Percentiles rank a stretch among this genome's conserved stretches.
Conservation (phyloP, 2,113 vertebrate genomes). For the Microcebus tavaratra region DNA sequence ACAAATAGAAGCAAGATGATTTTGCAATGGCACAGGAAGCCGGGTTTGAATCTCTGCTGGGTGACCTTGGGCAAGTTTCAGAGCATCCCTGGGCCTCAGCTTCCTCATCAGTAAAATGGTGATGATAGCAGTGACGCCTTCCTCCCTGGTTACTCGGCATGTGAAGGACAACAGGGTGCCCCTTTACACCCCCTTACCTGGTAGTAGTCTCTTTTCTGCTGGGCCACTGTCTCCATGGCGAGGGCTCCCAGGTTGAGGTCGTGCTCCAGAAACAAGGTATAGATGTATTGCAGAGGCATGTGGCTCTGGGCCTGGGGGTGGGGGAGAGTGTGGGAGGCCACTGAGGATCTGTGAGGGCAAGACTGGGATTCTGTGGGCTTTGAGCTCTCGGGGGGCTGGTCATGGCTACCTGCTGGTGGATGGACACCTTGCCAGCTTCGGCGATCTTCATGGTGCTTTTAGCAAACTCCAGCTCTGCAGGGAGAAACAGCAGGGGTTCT, state of each 20-base stretch:
- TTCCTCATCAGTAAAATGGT: slow-evolving; percentile 32
- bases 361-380: too few species aligned
- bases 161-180: neutral
- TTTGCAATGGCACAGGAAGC: slow-evolving; percentile 33
- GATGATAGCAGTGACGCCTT: neutral
- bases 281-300: slow-evolving; percentile 92
- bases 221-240: slow-evolving; percentile 82
- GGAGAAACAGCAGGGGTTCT: neutral
- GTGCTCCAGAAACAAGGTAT: slow-evolving; percentile 90
- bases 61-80: slow-evolving; percentile 49
- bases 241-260: slow-evolving; percentile 86
- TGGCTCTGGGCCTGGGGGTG: slow-evolving; percentile 81
- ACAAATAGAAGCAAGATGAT: neutral
- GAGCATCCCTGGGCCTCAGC: neutral
- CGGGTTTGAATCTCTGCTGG: slow-evolving; percentile 39
- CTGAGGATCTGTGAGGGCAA: neutral
- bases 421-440: slow-evolving; percentile 85
- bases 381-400: neutral
- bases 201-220: slow-evolving; percentile 91
- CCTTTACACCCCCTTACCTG: slow-evolving; percentile 82
- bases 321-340: neutral
- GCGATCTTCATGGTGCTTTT: slow-evolving; percentile 91
- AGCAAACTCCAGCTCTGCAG: slow-evolving; percentile 85
- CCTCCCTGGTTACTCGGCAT: fast-evolving
- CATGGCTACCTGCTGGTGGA: slow-evolving; percentile 89